A percentile compares a stretch with the other conserved stretches of the same genome.
Conservation (phyloP, 92 coral and sea anemone species). For the Epizoanthus stellaris region DNA sequence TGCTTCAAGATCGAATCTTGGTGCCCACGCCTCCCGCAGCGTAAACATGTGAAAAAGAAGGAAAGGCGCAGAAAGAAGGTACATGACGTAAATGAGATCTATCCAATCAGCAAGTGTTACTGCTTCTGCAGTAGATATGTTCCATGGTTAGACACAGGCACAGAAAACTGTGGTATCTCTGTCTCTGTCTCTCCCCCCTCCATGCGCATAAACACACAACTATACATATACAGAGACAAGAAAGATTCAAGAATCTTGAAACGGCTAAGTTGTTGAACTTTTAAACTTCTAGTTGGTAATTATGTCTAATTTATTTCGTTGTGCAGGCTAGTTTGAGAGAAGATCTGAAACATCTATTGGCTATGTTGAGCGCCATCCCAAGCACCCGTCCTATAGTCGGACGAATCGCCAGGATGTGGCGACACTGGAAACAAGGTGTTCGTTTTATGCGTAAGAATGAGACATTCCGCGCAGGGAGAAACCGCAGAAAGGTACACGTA, state of each 20-base stretch:
- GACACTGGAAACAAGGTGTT: conserved; percentile 69
- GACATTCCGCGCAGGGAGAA: conserved; percentile 36
- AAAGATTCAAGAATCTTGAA: neutral
- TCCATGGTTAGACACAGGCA: no score
- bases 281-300: neutral
- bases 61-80: conserved; percentile 70
- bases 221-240: neutral
- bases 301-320: neutral
- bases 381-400: conserved; percentile 55
- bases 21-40: conserved; percentile 90
- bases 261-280: no score
- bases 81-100: neutral
- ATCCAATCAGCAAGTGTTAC: no score
- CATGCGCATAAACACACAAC: neutral
- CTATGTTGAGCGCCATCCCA: conserved; percentile 43
- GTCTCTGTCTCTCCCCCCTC: no score
- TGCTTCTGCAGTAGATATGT: no score
- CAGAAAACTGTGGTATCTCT: no score
- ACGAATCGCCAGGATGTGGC: conserved; percentile 69
- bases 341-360: conserved; percentile 43
- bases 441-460: conserved; percentile 49
- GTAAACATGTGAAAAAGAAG: conserved; percentile 73
- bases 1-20: conserved; percentile 80
- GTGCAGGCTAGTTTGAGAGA: conserved; percentile 53
- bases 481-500: conserved; percentile 58